phyloP scores from a whole-genome alignment of 2,888 invertebrate genomes.

The Trachelus stipa region DNA sequence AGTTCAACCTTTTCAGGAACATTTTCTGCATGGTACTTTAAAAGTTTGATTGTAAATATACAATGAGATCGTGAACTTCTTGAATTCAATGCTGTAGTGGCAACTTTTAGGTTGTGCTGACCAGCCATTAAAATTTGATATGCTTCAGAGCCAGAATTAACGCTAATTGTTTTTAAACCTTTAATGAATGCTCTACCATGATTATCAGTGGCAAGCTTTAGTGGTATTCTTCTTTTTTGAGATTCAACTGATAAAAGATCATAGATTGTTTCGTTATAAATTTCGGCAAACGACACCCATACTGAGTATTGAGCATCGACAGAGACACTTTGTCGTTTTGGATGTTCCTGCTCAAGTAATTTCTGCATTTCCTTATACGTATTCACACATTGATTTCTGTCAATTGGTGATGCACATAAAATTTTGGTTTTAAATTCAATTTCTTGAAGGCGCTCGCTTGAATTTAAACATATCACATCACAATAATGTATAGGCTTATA shows the following conservation, averaged over 20 bases:
- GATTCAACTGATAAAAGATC: constrained; percentile 76
- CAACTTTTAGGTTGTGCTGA: constrained; percentile 82
- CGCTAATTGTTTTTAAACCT: constrained; percentile 71
- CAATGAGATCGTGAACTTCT: constrained; percentile 93
- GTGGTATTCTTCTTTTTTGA: constrained; percentile 47
- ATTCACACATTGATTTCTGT: constrained; percentile 52
- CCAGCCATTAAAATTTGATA: constrained; percentile 86
- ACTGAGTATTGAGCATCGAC: constrained; percentile 64
- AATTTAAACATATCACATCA: constrained; percentile 44
- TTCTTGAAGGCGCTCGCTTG: constrained; percentile 48
- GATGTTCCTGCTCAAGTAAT: constrained; percentile 53
- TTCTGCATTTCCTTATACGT: constrained; percentile 59
- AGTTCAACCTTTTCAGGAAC: constrained; percentile 52
- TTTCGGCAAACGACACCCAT: constrained; percentile 92
- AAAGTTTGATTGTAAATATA: constrained; percentile 86
- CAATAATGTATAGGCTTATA: constrained; percentile 57
- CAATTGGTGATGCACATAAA: constrained; percentile 49
- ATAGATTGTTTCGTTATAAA: constrained; percentile 90
- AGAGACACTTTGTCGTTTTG: constrained; percentile 40
- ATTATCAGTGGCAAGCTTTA: constrained; percentile 56
- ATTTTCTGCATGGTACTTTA: constrained; percentile 69
- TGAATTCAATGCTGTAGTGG: constrained; percentile 85
- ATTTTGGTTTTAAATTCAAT: constrained; percentile 52
- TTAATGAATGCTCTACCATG: constrained; percentile 56
- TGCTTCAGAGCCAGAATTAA: constrained; percentile 83